Base-by-base conservation (phyloP, 2,797 vertebrate species). In the Tadarida brasiliensis region DNA sequence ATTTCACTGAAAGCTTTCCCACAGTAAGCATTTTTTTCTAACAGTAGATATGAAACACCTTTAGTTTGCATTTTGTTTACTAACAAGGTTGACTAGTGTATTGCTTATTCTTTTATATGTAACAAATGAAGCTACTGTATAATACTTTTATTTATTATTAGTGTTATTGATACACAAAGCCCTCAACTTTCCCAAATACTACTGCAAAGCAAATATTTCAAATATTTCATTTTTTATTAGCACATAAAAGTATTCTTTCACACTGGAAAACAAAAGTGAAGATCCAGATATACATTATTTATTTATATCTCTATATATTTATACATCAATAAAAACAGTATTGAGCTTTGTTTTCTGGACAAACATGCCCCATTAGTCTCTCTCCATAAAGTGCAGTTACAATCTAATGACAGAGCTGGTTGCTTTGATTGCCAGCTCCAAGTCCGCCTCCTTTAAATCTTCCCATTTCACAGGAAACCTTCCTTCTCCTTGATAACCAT, bases 1-100 rank as follows among this genome's bases (percentile, higher is more conserved):
- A 20, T 87, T 90, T 95, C 84, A 91, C 65, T 54, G 19, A 82
- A 76, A 61, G 56, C 30, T 61, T 92, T 87, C 33, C 28, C 94
- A 70, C 63, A 81, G 0, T 83, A 47, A 85, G n/a, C 47, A 65
- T 95, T 65, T 81, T 84, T 90, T 85, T 47, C 89, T 89, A 65
- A 63, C 7, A 8, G 68, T 35, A 84, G 33, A 35, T 77, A 28
- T 54, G 56, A 88, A 96, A 78, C 20, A 86, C 35, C 20, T 78
- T 68, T 88, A 28, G 2, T 63, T 70, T 81, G 30, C 10, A 26
- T 92, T 87, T 80, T 87, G 47, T 87, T 93, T 91, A 68, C 70
- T 82, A 63, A 90, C 11, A 63, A 68, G 39, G 35, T 35, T 77
- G 71, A 44, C 30, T 14, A 39, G 11, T 73, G 0, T 74, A 35